Percentiles rank a stretch among this genome's conserved stretches.
These are phyloP conservation scores for Daktulosphaira vitifoliae DNA, from an alignment of 1,140 invertebrate genomes.

Conservation along the genomic window DNA sequence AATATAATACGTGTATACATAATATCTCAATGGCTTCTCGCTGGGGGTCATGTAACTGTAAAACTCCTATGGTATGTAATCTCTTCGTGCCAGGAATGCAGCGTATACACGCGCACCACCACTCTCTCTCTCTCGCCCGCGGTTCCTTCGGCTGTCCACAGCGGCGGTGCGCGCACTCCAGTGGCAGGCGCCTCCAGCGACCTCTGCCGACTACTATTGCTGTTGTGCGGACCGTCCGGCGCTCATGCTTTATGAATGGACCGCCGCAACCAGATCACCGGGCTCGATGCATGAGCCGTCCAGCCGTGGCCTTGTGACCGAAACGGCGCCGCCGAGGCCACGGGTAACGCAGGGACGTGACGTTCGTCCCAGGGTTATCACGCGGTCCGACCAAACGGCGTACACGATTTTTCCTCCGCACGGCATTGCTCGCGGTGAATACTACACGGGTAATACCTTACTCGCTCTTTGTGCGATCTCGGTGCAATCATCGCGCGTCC, in stretches of 20 bases:
- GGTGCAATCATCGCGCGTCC: too few species aligned
- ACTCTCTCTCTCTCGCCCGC: background rate
- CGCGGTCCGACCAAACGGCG: too few species aligned
- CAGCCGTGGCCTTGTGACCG: slow-evolving; percentile 11
- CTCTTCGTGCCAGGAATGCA: slow-evolving; percentile 13
- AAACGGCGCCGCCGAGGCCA: slow-evolving; percentile 4
- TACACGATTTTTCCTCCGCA: too few species aligned
- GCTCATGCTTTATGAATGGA: slow-evolving; percentile 24
- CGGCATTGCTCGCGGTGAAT: too few species aligned
- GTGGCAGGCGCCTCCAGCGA: background rate
- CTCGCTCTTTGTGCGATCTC: too few species aligned
- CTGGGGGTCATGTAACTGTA: slow-evolving; percentile 29
- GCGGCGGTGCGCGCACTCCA: background rate
- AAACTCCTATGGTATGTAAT: slow-evolving; percentile 14
- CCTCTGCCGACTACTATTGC: slow-evolving; percentile 26
- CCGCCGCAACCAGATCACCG: background rate
- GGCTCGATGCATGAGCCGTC: background rate
- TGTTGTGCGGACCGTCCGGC: slow-evolving; percentile 1
- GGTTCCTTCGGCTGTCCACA: background rate
- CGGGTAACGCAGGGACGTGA: background rate
- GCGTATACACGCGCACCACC: background rate
- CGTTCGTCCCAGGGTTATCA: too few species aligned
- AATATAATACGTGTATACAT: background rate
- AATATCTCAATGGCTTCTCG: slow-evolving; percentile 25
- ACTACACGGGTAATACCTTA: too few species aligned